Conservation (phyloP, 2,797 vertebrate species). For the Chelidonichthys spinosus region DNA sequence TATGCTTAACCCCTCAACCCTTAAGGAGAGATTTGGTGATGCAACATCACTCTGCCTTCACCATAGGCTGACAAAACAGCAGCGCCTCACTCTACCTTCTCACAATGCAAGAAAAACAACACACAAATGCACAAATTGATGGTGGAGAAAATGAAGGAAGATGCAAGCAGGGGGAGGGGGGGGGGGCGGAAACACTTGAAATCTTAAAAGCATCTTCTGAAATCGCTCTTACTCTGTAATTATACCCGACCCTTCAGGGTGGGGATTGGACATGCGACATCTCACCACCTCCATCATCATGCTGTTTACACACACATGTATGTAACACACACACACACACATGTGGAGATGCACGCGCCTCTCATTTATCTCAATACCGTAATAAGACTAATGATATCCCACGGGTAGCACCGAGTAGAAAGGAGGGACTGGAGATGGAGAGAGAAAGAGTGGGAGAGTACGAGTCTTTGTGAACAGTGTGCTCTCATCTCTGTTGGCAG, state of each 20-base stretch:
- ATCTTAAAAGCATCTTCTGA: conserved; percentile 43
- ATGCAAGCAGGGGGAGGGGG: not conserved
- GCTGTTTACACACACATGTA: conserved; percentile 3
- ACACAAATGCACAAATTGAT: not conserved
- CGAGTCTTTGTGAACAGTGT: conserved; percentile 71
- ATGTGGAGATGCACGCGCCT: conserved; percentile 12
- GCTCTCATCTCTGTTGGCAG: conserved; percentile 77
- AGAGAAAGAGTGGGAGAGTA: conserved; percentile 61
- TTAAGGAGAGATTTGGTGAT: conserved; percentile 66
- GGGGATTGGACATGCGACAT: conserved; percentile 38
- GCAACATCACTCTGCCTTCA: conserved; percentile 56
- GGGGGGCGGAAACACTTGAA: conserved; percentile 2
- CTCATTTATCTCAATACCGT: conserved; percentile 63
- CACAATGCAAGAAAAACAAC: not conserved
- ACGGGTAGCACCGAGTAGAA: conserved; percentile 67
- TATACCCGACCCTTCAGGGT: conserved; percentile 27
- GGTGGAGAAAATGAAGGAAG: conserved; percentile 7
- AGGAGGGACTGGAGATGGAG: conserved; percentile 56
- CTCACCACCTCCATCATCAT: conserved; percentile 32
- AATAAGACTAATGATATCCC: conserved; percentile 81
- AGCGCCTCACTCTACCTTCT: conserved; percentile 35
- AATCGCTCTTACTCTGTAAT: conserved; percentile 35
- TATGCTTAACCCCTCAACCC: conserved; percentile 63
- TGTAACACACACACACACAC: not conserved
- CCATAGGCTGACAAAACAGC: conserved; percentile 29